phyloP scores from a whole-genome alignment of 2,113 vertebrate species.

The Archocentrus centrarchus region DNA sequence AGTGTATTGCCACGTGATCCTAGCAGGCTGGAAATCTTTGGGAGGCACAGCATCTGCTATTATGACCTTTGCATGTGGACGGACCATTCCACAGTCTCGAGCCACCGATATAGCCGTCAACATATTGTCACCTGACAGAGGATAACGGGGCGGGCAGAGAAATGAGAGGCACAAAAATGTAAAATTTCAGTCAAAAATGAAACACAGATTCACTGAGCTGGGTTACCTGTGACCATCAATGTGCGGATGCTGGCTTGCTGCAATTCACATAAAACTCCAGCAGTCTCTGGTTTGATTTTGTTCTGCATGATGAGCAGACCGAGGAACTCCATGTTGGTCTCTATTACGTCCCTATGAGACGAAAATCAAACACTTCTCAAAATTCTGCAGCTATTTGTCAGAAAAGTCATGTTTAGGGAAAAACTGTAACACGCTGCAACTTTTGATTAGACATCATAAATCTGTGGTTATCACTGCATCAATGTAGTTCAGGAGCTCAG shows the following conservation, averaged over 20 bases:
- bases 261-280: slow-evolving; percentile 88
- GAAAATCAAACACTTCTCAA: neutral
- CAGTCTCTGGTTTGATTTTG: slow-evolving; percentile 93
- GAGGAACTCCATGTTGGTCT: slow-evolving; percentile 95
- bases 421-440: neutral
- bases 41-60: slow-evolving; percentile 92
- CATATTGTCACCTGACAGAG: slow-evolving; percentile 91
- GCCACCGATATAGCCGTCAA: slow-evolving; percentile 96
- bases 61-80: slow-evolving; percentile 90
- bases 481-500: neutral
- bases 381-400: neutral
- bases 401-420: neutral
- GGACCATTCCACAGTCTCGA: slow-evolving; percentile 95
- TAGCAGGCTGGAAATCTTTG: slow-evolving; percentile 89
- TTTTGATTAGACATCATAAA: slow-evolving; percentile 4
- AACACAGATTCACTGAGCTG: neutral
- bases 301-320: slow-evolving; percentile 98
- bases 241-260: slow-evolving; percentile 93
- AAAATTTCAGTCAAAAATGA: neutral
- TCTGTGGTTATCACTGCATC: neutral
- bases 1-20: slow-evolving; percentile 93
- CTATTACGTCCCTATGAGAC: slow-evolving; percentile 87
- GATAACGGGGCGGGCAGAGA: neutral
- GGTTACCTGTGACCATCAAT: slow-evolving; percentile 94
- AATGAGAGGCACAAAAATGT: neutral